Evolutionary conservation across 1,140 invertebrate species (phyloP).

Genomic region (Drosophila lini): DNA sequence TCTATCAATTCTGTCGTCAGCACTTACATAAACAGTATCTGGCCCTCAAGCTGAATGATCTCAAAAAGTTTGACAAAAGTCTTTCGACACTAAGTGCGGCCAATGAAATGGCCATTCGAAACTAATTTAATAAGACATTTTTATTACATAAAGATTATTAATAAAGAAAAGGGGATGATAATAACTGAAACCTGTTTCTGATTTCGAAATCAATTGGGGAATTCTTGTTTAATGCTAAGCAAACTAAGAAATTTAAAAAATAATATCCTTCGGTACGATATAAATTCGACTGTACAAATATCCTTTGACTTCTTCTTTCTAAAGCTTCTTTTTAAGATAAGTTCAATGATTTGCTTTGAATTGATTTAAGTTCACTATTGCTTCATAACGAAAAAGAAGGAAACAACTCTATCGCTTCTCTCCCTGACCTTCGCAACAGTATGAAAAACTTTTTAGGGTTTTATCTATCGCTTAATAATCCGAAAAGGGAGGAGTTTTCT

Average conservation of each 20-base stretch:
- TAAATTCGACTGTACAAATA: neutral
- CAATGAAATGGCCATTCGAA: conserved; percentile 46
- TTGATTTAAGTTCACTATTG: neutral
- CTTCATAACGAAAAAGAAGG: conserved; percentile 15
- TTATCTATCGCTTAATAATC: conserved; percentile 7
- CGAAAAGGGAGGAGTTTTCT: neutral
- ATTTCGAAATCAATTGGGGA: neutral
- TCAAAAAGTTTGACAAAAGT: conserved; percentile 60
- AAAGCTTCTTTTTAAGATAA: neutral
- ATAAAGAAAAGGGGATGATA: conserved; percentile 5
- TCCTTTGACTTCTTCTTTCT: neutral
- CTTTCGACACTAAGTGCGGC: conserved; percentile 34
- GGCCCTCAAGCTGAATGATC: conserved; percentile 85
- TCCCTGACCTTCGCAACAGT: neutral
- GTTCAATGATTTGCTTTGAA: neutral
- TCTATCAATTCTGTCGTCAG: conserved; percentile 95
- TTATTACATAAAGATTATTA: conserved; percentile 9
- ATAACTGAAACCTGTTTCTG: neutral
- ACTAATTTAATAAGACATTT: conserved; percentile 35
- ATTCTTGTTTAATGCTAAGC: neutral
- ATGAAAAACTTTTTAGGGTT: neutral
- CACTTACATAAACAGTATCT: conserved; percentile 91
- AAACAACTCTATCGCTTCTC: neutral
- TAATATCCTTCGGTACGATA: neutral
- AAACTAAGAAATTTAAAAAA: neutral